Evolutionary conservation across 2,888 invertebrate genomes (phyloP), one percentile per base, ranked within the genome.

Genomic region (Coleophora flavipennella): DNA sequence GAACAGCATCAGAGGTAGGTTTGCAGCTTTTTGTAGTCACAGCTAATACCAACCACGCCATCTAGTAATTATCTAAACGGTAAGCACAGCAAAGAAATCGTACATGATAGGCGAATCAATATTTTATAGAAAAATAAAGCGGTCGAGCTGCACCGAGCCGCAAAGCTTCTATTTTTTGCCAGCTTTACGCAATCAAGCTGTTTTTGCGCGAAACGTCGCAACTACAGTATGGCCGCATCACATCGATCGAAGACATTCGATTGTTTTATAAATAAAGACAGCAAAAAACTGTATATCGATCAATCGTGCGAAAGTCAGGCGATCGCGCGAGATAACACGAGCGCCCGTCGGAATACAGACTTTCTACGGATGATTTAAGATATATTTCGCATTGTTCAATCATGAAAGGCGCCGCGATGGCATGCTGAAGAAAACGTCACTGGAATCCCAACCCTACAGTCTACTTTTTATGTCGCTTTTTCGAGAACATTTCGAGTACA

Each of bases 281-380:
- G 75, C 81, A 84, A 84, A 84, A 84, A 84, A 80, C 76, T 77
- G 81, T 80, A 84, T 80, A 84, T 79, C 83, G 78, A 84, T 84
- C 84, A 84, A 84, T 81, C 81, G 81, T 78, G 81, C 83, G 81
- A 81, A 83, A 78, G 74, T 68, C 79, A 67, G 63, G 64, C 67
- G 80, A 81, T 80, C 71, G 55, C 52, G 50, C 52, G 59, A 59
- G 79, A 80, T 79, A 78, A 65, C 60, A 47, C 49, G 38, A 29
- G 25, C 34, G 33, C 36, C 13, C 53, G 46, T 26, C 42, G 51
- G 41, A 62, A 58, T 57, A 38, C 45, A 44, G 48, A 59, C 65
- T 55, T 49, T 20, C 20, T 20, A 20, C 20, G 20, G 3, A 29
- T n/a, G 10, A 39, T 44, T 55, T 60, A 63, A 62, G 59, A 55